Evolutionary conservation across 2,888 invertebrate genomes (phyloP).

Genomic region (Tanytarsus gracilentus): DNA sequence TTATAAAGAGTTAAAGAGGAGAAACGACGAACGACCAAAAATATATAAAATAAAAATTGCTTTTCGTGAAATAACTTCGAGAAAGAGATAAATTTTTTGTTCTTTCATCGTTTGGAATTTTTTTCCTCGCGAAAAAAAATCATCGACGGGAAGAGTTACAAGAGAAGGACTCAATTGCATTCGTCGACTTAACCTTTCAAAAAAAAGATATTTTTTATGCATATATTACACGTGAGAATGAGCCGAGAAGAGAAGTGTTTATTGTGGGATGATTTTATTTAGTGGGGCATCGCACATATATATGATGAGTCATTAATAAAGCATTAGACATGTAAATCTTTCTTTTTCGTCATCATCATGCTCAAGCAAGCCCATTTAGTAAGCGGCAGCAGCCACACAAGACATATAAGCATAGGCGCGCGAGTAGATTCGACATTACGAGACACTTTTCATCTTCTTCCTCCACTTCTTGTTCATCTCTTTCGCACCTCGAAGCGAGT

Average conservation of each 20-base stretch:
- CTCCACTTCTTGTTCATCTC: slow-evolving; percentile 10
- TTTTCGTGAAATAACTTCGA: too few species aligned
- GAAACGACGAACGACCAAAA: slow-evolving; percentile 5
- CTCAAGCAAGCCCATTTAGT: neutral
- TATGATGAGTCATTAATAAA: slow-evolving; percentile 21
- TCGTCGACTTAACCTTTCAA: too few species aligned
- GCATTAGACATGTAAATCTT: slow-evolving; percentile 24
- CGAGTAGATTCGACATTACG: slow-evolving; percentile 6
- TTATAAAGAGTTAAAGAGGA: slow-evolving; percentile 6
- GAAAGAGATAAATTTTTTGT: neutral
- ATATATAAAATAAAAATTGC: neutral
- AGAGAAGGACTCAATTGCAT: too few species aligned
- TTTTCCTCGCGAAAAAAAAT: too few species aligned
- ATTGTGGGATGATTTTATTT: too few species aligned
- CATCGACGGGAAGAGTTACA: too few species aligned
- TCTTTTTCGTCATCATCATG: too few species aligned
- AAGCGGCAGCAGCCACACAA: neutral
- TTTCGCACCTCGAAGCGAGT: slow-evolving; percentile 10
- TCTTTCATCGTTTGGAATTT: neutral
- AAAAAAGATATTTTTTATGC: too few species aligned
- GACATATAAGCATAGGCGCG: slow-evolving; percentile 16
- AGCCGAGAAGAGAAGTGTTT: too few species aligned
- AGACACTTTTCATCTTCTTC: slow-evolving; percentile 24
- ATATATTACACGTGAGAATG: too few species aligned
- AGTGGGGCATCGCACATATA: neutral